Base-by-base conservation (phyloP, 2,888 invertebrate species). In the Morpho helenor region DNA sequence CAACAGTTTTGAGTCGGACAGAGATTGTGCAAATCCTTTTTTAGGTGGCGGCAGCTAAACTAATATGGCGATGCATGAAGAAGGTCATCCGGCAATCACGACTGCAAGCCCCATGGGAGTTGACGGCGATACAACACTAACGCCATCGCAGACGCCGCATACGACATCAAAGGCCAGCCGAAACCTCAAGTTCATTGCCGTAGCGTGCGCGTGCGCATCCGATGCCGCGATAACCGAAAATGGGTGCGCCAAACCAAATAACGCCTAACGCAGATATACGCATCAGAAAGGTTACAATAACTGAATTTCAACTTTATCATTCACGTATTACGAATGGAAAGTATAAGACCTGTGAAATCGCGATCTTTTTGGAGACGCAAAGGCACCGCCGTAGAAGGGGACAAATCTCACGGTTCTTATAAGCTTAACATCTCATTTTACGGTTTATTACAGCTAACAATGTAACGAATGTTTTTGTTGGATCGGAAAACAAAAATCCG, bases 141-240 rank as follows among this genome's bases (percentile, higher is more conserved):
- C 23, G 42, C 43, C 48, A 42, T 49, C 47, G 51, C 60, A 54
- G 57, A 41, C 55, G 40, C 47, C 56, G 60, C 64, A 56, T 60
- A 57, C 46, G 63, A 64, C 66, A 69, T 71, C 64, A 72, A 73
- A 72, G 69, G 56, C 63, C 56, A 57, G 63, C 66, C 67, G 63
- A 66, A 66, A 65, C 68, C 65, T 60, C 80, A 83, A 82, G 84
- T 83, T 80, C 83, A 83, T 76, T 83, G 82, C 73, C 83, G 76
- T 69, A 61, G 57, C 56, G 56, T 57, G 46, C 66, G 69, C 69
- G 60, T 69, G 73, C 72, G 74, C 75, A 69, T 69, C 70, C 70
- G 80, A 80, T 80, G 71, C 65, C 63, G 63, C 71, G 82, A 82
- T 82, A 80, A 69, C 73, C 69, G 65, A 75, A 72, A 74, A 73